Evolutionary conservation across 2,797 vertebrate species (phyloP).

Genomic region (Artibeus jamaicensis): DNA sequence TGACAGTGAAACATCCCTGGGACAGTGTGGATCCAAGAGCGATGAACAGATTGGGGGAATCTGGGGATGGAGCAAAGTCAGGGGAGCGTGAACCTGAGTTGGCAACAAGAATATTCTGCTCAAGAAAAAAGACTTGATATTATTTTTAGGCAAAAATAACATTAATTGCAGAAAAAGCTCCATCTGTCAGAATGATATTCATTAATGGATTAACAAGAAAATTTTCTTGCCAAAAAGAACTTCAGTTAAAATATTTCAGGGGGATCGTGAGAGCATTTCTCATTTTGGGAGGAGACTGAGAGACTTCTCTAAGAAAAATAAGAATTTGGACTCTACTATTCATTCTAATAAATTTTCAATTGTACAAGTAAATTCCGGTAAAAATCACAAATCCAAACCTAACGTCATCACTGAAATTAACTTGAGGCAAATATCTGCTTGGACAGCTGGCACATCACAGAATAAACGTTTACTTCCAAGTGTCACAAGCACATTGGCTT

Average conservation of each 20-base stretch:
- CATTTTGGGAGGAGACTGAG: background rate
- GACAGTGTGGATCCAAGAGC: background rate
- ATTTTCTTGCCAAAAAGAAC: slow-evolving; percentile 66
- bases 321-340: slow-evolving; percentile 19
- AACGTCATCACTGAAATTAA: slow-evolving; percentile 60
- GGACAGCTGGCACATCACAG: slow-evolving; percentile 61
- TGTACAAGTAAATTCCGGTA: slow-evolving; percentile 50
- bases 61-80: background rate
- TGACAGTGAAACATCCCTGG: background rate
- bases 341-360: slow-evolving; percentile 60
- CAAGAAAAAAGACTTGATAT: slow-evolving; percentile 14
- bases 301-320: slow-evolving; percentile 43
- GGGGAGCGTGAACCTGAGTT: background rate
- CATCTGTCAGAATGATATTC: slow-evolving; percentile 60
- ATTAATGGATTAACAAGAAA: slow-evolving; percentile 69
- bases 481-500: slow-evolving; percentile 46
- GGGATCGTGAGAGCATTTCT: background rate
- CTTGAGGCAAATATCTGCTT: slow-evolving; percentile 61
- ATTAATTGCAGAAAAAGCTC: slow-evolving; percentile 48
- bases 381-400: slow-evolving; percentile 54
- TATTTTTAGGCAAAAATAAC: slow-evolving; percentile 64
- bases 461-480: slow-evolving; percentile 61
- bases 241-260: slow-evolving; percentile 38
- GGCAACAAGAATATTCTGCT: slow-evolving; percentile 27
- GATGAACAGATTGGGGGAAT: background rate